A percentile compares a stretch with the other conserved stretches of the same genome.
phyloP scores from a whole-genome alignment of 1,140 invertebrate species.

The Diprion similis region DNA sequence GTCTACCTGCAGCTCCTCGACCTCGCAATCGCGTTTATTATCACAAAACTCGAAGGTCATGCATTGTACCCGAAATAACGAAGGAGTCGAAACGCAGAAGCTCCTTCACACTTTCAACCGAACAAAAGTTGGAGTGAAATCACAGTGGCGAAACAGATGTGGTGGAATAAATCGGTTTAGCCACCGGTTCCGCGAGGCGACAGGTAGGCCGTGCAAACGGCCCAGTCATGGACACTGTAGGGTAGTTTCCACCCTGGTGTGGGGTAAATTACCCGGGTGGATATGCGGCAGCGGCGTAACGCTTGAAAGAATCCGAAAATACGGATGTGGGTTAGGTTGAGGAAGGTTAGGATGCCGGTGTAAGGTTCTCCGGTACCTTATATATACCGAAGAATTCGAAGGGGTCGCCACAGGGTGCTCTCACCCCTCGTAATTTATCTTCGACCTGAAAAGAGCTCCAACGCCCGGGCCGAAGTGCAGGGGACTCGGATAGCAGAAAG shows the following conservation, averaged over 20 bases:
- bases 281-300: background rate
- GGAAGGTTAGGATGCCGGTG: background rate
- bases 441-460: background rate
- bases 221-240: background rate
- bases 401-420: background rate
- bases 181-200: background rate
- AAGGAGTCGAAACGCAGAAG: too few relatives aligned
- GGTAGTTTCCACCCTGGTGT: background rate
- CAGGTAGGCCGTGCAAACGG: background rate
- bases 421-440: conserved; percentile 6
- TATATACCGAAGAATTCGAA: conserved; percentile 1
- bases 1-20: too few relatives aligned
- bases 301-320: conserved; percentile 3
- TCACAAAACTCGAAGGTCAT: too few relatives aligned
- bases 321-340: conserved; percentile 7
- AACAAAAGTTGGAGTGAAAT: too few relatives aligned
- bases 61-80: too few relatives aligned
- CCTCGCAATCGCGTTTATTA: too few relatives aligned
- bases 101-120: too few relatives aligned
- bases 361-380: background rate
- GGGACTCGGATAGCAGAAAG: background rate
- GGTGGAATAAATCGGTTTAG: background rate
- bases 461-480: background rate
- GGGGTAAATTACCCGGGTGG: too few relatives aligned
- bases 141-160: background rate